Conservation (phyloP, 2,888 invertebrate species). For the Caenorhabditis sinica region DNA sequence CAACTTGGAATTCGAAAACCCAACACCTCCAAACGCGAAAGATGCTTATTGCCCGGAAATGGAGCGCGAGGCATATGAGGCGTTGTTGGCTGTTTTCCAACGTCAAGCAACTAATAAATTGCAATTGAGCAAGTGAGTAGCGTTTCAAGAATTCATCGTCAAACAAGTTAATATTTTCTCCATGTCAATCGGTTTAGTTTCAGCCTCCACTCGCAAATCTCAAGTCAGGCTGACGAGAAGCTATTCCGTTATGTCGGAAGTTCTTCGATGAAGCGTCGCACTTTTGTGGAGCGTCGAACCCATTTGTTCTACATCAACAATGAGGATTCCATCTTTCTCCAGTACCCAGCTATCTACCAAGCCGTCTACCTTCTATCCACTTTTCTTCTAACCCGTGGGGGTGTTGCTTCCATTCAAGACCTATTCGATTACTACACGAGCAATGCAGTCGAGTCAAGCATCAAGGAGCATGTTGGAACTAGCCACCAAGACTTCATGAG, state of each 20-base stretch:
- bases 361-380: conserved; percentile 76
- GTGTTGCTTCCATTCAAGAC: conserved; percentile 80
- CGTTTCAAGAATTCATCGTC: neutral
- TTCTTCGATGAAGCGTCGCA: conserved; percentile 81
- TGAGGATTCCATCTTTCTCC: conserved; percentile 73
- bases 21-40: conserved; percentile 69
- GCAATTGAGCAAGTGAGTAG: conserved; percentile 77
- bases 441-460: conserved; percentile 74
- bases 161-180: neutral
- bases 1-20: conserved; percentile 69
- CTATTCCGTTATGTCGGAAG: conserved; percentile 83
- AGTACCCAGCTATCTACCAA: conserved; percentile 80
- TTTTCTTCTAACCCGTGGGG: conserved; percentile 80
- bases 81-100: conserved; percentile 80
- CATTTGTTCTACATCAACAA: conserved; percentile 81
- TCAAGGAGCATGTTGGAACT: conserved; percentile 79
- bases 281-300: conserved; percentile 83
- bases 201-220: conserved; percentile 82
- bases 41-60: conserved; percentile 61
- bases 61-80: conserved; percentile 78
- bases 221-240: conserved; percentile 81
- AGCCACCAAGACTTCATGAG: conserved; percentile 75
- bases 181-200: neutral
- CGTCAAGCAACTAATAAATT: conserved; percentile 76
- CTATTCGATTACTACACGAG: conserved; percentile 79